Base-by-base conservation (phyloP, 37 sponge, comb jelly and placozoan genomes). In the Petrosia ficiformis region DNA sequence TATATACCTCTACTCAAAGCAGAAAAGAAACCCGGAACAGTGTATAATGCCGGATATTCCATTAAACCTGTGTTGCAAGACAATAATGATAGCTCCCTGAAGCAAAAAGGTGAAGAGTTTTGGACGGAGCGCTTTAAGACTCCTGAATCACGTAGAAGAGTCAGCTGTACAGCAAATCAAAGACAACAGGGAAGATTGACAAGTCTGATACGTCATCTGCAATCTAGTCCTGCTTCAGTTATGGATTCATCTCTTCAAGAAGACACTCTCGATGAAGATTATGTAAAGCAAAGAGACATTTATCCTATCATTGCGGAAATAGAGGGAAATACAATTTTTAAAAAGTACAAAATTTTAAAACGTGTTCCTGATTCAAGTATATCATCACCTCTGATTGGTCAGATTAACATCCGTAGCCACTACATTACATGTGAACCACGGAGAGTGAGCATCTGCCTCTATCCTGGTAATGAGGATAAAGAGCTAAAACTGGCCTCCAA, bases 401-500 rank as follows among this genome's bases (percentile, higher is more conserved):
- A 70, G 1, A 42, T 83, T 19, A 41, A 67, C 5, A 69, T 83
- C 26, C 4, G 10, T 35, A 67, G 77, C 24, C 68, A 83, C 71
- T 83, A 70, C 54, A 26, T 83, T 1, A 76, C n/a, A 59, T 64
- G 75, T 42, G 68, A 70, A 54, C 84, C 84, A 3, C 42, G 71
- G 3, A 67, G 42, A 22, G 6, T 83, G 39, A 31, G 54, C 36
- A 37, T 72, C 2, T n/a, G 28, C 22, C 70, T 75, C 0, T 39
- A 54, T 48, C 39, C 68, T 3, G 61, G 28, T 2, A 33, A 37
- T 16, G 74, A 14, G 31, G 61, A 2, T 59, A n/a, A 21, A 4
- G 64, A 29, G 48, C 24, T 83, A 1, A 42, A 21, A 1, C 44
- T 83, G 21, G 21, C 42, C 34, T 83, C 84, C n/a, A 85, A 68